These are phyloP conservation scores for Macaria notata DNA, from an alignment of 2,888 invertebrate genomes.

Conservation along the genomic window DNA sequence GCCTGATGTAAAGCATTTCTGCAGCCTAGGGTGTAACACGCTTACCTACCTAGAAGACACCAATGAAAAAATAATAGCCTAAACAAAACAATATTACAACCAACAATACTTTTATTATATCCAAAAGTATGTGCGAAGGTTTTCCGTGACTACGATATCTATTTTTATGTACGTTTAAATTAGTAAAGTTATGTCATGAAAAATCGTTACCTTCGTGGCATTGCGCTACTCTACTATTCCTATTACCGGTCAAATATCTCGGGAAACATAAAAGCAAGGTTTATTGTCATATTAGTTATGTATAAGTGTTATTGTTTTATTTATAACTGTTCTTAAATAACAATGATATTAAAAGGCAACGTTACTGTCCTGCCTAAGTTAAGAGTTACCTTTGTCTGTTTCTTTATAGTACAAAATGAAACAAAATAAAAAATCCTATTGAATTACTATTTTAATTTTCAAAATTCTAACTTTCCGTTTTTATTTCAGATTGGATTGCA, in stretches of 20 bases:
- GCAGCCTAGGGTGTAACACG: no score
- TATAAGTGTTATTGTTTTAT: conserved; percentile 1
- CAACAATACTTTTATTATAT: no score
- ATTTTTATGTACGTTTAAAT: background rate
- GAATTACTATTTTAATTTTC: no score
- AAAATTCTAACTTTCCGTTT: conserved; percentile 9
- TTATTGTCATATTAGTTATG: conserved; percentile 10
- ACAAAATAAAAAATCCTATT: background rate
- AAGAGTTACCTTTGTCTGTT: no score
- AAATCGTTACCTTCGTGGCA: conserved; percentile 21
- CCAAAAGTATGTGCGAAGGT: background rate
- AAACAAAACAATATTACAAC: background rate
- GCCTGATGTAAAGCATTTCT: no score
- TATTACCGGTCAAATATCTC: conserved; percentile 14
- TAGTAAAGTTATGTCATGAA: conserved; percentile 13
- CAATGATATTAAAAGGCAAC: background rate
- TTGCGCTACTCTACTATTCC: conserved; percentile 18
- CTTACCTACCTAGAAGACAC: no score
- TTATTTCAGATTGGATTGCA: conserved; percentile 21
- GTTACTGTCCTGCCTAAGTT: no score
- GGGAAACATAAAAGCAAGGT: conserved; percentile 20
- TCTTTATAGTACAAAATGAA: no score
- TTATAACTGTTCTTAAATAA: background rate
- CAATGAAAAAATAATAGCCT: no score
- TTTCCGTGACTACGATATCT: conserved; percentile 8